Conservation (phyloP, 2,113 vertebrate species). For the Harpagus bidentatus region DNA sequence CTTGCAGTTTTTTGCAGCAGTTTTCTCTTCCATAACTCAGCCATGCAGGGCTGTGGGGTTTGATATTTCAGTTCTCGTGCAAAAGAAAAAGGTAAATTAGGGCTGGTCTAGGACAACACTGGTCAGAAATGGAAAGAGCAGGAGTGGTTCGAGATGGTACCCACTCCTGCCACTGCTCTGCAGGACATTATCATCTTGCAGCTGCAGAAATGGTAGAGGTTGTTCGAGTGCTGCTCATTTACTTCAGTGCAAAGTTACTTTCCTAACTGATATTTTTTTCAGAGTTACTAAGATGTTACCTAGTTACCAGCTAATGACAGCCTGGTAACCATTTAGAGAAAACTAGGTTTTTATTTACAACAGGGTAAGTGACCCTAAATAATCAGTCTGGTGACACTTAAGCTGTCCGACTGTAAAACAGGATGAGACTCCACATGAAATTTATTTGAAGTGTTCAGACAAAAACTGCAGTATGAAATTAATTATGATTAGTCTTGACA, state of each 20-base stretch:
- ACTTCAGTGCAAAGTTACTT: not conserved
- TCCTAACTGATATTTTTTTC: not conserved
- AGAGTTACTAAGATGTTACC: not conserved
- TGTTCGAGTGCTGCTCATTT: not conserved
- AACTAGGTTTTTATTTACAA: not conserved
- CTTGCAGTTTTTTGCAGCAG: not conserved
- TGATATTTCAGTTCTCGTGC: not conserved
- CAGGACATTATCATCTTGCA: accelerated
- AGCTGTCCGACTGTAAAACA: not conserved
- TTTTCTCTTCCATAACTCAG: not conserved
- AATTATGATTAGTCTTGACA: not conserved
- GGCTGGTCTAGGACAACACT: not conserved
- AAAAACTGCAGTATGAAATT: not conserved
- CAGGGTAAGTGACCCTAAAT: not conserved
- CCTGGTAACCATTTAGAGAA: not conserved
- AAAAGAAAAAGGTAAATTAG: not conserved
- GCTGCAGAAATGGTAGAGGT: not conserved
- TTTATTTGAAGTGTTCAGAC: not conserved
- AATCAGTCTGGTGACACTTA: not conserved
- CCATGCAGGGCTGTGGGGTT: not conserved
- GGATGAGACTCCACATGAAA: not conserved
- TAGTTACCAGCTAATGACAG: not conserved
- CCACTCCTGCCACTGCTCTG: not conserved
- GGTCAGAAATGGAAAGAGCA: not conserved
- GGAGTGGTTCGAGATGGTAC: not conserved